phyloP scores from a whole-genome alignment of 2,888 invertebrate species.

The Epinotia demarniana region DNA sequence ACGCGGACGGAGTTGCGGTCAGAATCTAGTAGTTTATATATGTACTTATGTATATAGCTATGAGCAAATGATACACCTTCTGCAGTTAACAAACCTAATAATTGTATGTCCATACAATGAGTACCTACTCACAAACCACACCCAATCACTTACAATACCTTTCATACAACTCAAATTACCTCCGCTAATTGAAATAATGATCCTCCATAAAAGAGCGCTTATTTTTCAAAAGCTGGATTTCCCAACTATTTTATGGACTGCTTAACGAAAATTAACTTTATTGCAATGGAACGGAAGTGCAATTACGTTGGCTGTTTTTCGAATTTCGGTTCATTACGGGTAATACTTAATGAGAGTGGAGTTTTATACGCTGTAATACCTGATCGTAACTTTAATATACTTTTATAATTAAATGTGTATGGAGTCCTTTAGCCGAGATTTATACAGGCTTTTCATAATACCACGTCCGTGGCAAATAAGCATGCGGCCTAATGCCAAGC shows the following conservation, averaged over 20 bases:
- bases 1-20: too few species aligned
- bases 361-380: slow-evolving; percentile 32
- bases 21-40: too few species aligned
- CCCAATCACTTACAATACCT: slow-evolving; percentile 23
- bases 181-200: slow-evolving; percentile 38
- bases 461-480: too few species aligned
- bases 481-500: too few species aligned
- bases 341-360: slow-evolving; percentile 21
- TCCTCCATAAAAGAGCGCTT: slow-evolving; percentile 24
- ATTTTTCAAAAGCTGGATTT: slow-evolving; percentile 12
- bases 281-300: background rate
- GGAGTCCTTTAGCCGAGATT: background rate
- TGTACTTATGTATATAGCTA: too few species aligned
- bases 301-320: background rate
- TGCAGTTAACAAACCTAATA: too few species aligned
- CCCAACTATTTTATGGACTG: background rate
- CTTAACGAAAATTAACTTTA: slow-evolving; percentile 6
- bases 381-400: slow-evolving; percentile 1
- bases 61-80: too few species aligned
- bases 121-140: background rate
- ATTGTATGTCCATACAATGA: background rate
- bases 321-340: slow-evolving; percentile 27
- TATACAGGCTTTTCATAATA: too few species aligned
- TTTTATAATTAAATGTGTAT: background rate
- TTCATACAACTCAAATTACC: slow-evolving; percentile 27